Base-by-base conservation (phyloP, 2,797 vertebrate genomes). In the Vireo griseus region DNA sequence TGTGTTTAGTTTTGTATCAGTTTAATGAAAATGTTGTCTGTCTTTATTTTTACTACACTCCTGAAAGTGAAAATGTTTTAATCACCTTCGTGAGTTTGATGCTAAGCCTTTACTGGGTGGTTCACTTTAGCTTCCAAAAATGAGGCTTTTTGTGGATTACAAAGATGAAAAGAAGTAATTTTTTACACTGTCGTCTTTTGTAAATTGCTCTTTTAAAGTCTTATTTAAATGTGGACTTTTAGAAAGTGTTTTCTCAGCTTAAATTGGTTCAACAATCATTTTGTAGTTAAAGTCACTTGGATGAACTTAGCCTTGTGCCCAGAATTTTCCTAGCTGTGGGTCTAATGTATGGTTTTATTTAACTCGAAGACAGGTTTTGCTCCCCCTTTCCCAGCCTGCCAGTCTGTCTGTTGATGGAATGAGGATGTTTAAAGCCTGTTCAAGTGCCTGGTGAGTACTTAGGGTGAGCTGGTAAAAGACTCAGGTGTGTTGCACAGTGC, bases 101-200 rank as follows among this genome's bases (percentile, higher is more conserved):
- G 87, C 76, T 94, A 94, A 92, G 82, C 82, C 73, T 89, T 94
- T 91, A 31, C 68, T 87, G 37, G 54, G 55, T 71, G 28, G 54
- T 75, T 54, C 16, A 6, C 42, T 88, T 92, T 5, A 81, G 78
- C 73, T 96, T 92, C 89, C 68, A 75, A 80, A 96, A 94, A 51
- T 63, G 24, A 82, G 73, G 61, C 66, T 85, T 88, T 93, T 48
- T 91, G 45, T 93, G 92, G 94, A 95, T 95, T 96, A 92, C 14
- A 5, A 83, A 96, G 85, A 95, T 94, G 66, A 94, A 93, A 97
- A 94, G 76, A 76, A 95, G 57, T 72, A 13, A 51, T 91, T 92
- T 91, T 85, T 91, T 86, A 74, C 55, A 75, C 48, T 63, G 58
- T 88, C 45, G 0, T 88, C 50, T 87, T 92, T 61, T 55, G 75